A percentile compares a stretch with the other conserved stretches of the same genome.
Evolutionary conservation across 2,797 vertebrate species (phyloP).

Genomic region (Remorina albescens): DNA sequence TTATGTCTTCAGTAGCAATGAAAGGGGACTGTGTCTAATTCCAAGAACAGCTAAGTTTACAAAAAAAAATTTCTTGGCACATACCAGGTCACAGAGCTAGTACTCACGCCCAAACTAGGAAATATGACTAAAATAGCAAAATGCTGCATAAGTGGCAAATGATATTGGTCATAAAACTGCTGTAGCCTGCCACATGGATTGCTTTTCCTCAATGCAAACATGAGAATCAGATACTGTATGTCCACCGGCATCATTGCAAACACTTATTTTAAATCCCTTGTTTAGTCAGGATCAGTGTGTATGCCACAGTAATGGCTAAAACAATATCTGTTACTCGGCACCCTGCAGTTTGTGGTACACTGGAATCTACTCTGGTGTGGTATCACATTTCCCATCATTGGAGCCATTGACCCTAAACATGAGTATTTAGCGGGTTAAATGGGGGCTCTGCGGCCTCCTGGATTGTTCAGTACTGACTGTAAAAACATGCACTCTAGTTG

Average conservation of each 20-base stretch:
- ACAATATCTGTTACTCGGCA: slow-evolving; percentile 62
- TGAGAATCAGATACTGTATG: slow-evolving; percentile 22
- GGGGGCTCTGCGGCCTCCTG: slow-evolving; percentile 15
- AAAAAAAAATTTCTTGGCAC: slow-evolving; percentile 1
- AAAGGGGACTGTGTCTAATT: neutral
- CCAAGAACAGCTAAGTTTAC: neutral
- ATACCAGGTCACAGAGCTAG: slow-evolving; percentile 27
- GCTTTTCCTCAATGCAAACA: slow-evolving; percentile 7
- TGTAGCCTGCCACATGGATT: slow-evolving; percentile 4
- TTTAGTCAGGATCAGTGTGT: slow-evolving; percentile 63
- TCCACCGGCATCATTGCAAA: slow-evolving; percentile 50
- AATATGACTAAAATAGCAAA: neutral
- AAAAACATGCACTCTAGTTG: slow-evolving; percentile 11
- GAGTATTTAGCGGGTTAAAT: slow-evolving; percentile 24
- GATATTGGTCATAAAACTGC: slow-evolving; percentile 33
- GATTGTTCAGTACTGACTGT: slow-evolving; percentile 31
- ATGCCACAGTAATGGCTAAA: slow-evolving; percentile 60
- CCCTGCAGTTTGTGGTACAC: slow-evolving; percentile 73
- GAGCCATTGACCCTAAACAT: slow-evolving; percentile 51
- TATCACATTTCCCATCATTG: slow-evolving; percentile 49
- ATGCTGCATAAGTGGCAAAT: neutral
- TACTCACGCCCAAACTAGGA: neutral
- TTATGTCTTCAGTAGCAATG: neutral
- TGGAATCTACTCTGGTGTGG: slow-evolving; percentile 51
- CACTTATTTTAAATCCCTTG: slow-evolving; percentile 55